Base-by-base conservation (phyloP, 1,140 invertebrate species). In the Drosophila pruinosa region DNA sequence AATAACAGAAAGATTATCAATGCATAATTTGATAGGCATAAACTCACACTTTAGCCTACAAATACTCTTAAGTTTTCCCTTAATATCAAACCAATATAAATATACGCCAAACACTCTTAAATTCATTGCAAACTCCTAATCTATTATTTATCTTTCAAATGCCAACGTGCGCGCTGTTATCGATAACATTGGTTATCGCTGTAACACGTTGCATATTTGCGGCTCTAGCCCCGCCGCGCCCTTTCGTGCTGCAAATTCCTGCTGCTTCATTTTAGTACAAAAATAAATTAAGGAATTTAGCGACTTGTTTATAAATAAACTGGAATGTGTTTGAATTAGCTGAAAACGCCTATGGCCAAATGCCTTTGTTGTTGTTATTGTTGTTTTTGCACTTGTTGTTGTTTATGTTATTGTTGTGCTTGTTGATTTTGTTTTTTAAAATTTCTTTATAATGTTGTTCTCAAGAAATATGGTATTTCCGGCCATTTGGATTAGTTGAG, bases 291-390 rank as follows among this genome's bases (percentile, higher is more conserved):
- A 89, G 78, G 78, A 89, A 88, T 88, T 72, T 88, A 71, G 82
- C 78, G 78, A 78, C 64, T 72, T 75, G 72, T 70, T 88, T 78
- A 89, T 78, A 88, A 88, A 89, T 89, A 88, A 88, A 88, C 72
- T 89, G 82, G 82, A 89, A 88, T 88, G 82, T 78, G 72, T 78
- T 78, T 72, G 71, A 82, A 88, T 88, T 82, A 78, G 82, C 77
- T 72, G 58, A 74, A 56, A 62, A 70, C 28, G 58, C 63, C 50
- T 68, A 61, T 59, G 31, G 19, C 39, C 43, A 45, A 78, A 72
- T 64, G 69, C 64, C 45, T 59, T 71, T 86, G 69, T 69, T 81
- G 26, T 67, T 57, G 69, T 64, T 39, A 1, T 50, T 19, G 36
- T 28, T 56, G 24, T 12, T n/a, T 0, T 31, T 19, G 24, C 3